Conservation (phyloP, 2,113 vertebrate species). For the Hippocampus guttulatus region DNA sequence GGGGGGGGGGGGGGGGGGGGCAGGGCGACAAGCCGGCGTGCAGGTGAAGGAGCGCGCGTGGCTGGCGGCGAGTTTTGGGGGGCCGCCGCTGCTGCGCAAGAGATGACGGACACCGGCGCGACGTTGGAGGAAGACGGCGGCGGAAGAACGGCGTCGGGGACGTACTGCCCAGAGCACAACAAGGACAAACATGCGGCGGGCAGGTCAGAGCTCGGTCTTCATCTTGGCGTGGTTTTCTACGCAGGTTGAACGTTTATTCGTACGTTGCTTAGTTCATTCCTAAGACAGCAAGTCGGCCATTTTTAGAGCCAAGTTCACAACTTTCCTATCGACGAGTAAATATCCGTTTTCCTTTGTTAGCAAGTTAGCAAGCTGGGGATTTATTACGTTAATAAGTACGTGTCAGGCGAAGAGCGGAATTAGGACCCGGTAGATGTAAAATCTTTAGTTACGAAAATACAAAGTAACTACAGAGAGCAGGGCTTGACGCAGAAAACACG, state of each 20-base stretch:
- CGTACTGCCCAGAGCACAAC: background rate
- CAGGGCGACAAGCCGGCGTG: conserved; percentile 10
- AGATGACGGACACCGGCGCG: background rate
- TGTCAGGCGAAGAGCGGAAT: too few relatives aligned
- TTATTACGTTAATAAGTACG: too few relatives aligned
- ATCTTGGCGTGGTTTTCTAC: background rate
- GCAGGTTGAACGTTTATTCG: background rate
- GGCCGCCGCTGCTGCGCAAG: background rate
- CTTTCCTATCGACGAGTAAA: too few relatives aligned
- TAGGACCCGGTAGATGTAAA: too few relatives aligned
- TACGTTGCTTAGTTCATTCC: too few relatives aligned
- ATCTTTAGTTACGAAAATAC: too few relatives aligned
- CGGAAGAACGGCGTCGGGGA: background rate
- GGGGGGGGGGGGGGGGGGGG: background rate
- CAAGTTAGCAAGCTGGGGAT: too few relatives aligned
- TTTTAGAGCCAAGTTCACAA: too few relatives aligned
- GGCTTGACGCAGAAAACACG: too few relatives aligned
- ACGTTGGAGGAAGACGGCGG: background rate
- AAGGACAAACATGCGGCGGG: background rate
- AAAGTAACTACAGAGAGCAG: too few relatives aligned
- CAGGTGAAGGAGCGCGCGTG: conserved; percentile 18
- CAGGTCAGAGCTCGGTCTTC: background rate
- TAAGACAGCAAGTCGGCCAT: too few relatives aligned
- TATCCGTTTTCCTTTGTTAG: too few relatives aligned
- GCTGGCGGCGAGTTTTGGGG: background rate